These are phyloP conservation scores for Drosophila borealis DNA, from an alignment of 2,888 invertebrate genomes.

Conservation along the genomic window DNA sequence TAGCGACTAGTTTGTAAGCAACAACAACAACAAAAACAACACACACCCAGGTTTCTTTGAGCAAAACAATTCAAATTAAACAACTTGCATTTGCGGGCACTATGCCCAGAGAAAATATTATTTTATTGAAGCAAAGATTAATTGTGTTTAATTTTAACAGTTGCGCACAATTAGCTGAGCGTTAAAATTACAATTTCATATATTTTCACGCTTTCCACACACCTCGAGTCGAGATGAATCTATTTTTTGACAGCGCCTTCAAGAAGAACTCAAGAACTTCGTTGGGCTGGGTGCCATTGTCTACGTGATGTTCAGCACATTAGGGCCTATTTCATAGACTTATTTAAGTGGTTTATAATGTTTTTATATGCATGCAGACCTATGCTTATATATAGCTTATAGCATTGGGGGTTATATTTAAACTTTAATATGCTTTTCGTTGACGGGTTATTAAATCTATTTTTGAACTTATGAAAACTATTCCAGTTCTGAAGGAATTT, in stretches of 20 bases:
- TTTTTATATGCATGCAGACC: neutral
- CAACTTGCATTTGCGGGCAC: conserved; percentile 52
- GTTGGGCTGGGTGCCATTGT: conserved; percentile 17
- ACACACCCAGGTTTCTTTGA: conserved; percentile 31
- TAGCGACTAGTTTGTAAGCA: conserved; percentile 32
- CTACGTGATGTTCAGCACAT: conserved; percentile 37
- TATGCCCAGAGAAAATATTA: conserved; percentile 55
- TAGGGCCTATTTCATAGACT: conserved; percentile 3
- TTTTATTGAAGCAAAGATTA: conserved; percentile 56
- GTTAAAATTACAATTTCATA: conserved; percentile 46
- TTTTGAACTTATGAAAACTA: neutral
- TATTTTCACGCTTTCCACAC: neutral
- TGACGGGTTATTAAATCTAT: neutral
- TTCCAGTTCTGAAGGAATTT: neutral
- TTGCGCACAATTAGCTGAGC: conserved; percentile 60
- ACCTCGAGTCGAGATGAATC: neutral
- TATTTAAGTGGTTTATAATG: conserved; percentile 17
- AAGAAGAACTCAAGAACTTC: conserved; percentile 17
- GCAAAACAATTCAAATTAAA: conserved; percentile 39
- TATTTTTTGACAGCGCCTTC: conserved; percentile 9
- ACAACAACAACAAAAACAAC: conserved; percentile 18
- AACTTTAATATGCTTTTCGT: neutral
- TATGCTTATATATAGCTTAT: neutral
- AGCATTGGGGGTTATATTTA: neutral
- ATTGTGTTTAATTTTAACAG: conserved; percentile 59